phyloP scores from a whole-genome alignment of 2,797 vertebrate genomes.

The Perdix hodgsoniae region DNA sequence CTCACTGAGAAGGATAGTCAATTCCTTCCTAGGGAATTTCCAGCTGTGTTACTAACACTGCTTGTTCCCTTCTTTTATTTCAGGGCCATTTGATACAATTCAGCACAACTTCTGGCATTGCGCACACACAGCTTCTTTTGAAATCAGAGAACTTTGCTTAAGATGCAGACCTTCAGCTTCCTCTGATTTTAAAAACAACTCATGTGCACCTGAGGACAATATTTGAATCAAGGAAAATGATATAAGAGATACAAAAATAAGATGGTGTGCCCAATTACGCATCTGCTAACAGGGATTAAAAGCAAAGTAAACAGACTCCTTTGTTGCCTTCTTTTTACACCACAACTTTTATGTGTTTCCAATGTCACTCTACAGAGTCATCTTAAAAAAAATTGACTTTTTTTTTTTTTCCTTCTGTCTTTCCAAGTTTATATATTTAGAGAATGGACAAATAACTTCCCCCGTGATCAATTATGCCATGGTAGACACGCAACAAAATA shows the following conservation, averaged over 20 bases:
- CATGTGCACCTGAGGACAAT: not conserved
- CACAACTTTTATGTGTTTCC: not conserved
- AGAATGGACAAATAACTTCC: not conserved
- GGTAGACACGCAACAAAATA: not conserved
- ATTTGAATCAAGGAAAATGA: not conserved
- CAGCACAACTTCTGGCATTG: not conserved
- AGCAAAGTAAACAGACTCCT: not conserved
- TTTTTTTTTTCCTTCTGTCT: not conserved
- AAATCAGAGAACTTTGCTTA: conserved; percentile 27
- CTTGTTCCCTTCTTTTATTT: conserved; percentile 28
- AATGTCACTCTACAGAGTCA: not conserved
- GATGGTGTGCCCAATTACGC: not conserved
- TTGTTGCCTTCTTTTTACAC: not conserved
- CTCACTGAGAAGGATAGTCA: conserved; percentile 40
- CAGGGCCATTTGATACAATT: not conserved
- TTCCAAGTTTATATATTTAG: not conserved
- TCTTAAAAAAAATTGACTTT: not conserved
- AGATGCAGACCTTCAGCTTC: not conserved
- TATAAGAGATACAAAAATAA: not conserved
- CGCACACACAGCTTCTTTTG: not conserved
- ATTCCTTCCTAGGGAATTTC: not conserved
- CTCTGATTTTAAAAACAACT: not conserved
- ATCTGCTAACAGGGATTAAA: not conserved
- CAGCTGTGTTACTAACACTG: not conserved
- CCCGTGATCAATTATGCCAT: not conserved